phyloP scores from a whole-genome alignment of 2,797 vertebrate species.

The Picus viridis region DNA sequence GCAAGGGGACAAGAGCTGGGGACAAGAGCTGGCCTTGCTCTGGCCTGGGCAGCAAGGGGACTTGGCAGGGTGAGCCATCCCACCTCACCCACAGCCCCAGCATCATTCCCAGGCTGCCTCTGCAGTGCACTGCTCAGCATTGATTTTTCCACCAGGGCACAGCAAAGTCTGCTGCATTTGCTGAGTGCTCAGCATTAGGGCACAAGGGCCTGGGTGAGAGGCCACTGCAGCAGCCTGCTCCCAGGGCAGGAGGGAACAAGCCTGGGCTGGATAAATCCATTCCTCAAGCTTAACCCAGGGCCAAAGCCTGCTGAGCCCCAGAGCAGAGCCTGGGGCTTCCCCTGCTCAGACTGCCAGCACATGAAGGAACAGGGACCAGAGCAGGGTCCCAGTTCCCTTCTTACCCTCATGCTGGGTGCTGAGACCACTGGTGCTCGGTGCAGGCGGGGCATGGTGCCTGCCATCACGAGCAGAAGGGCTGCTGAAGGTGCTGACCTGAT shows the following conservation, averaged over 20 bases:
- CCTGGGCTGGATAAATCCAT: not conserved
- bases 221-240: not conserved
- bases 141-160: not conserved
- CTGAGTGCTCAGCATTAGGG: not conserved
- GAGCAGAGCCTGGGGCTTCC: not conserved
- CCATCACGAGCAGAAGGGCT: not conserved
- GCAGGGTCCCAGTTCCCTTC: not conserved
- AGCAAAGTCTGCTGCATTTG: not conserved
- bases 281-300: not conserved
- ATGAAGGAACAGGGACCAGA: not conserved
- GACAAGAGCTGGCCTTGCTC: not conserved
- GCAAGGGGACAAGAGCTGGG: not conserved
- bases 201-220: fast-evolving
- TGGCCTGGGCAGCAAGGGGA: not conserved
- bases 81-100: fast-evolving
- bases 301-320: not conserved
- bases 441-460: not conserved
- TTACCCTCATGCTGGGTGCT: not conserved
- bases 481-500: not conserved
- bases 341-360: not conserved
- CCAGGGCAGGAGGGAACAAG: not conserved
- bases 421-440: not conserved
- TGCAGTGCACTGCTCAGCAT: not conserved
- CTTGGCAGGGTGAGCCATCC: fast-evolving
- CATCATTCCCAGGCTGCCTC: fast-evolving